Base-by-base conservation (phyloP, 2,113 vertebrate genomes). In the Varanus komodoensis region DNA sequence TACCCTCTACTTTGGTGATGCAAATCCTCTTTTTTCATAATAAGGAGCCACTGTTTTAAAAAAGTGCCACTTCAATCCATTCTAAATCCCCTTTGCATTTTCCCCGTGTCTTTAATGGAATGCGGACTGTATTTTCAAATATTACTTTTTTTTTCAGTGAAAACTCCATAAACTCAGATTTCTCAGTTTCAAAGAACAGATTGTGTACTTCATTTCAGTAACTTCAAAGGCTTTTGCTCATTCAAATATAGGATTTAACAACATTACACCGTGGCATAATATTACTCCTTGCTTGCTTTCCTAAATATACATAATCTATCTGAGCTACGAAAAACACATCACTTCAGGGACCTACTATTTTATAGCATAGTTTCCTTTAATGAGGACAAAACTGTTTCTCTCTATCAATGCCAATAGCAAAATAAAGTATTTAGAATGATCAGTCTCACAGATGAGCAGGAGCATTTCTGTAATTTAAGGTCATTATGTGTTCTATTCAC, bases 171-270 rank as follows among this genome's bases (percentile, higher is more conserved):
- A 88, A 67, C 88, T 86, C 9, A 50, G 82, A 92, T 29, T 84
- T 79, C 92, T 94, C 77, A 77, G 84, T 95, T 95, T 95, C 89
- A 90, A 54, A 94, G 92, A 81, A 92, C 91, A 87, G 95, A 95
- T 90, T 75, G 64, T 85, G 89, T 6, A 94, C 57, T 92, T 3
- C 91, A 93, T 44, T 93, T 95, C 90, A 94, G 91, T 89, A 87
- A 90, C 92, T 61, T 74, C 73, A 57, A 32, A 21, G 21, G 14
- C 38, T 34, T 23, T 21, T 84, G 29, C 19, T 81, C 29, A 2
- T 57, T 80, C 48, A 50, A 27, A 80, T 80, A 80, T 52, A 32
- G 29, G 78, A 80, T 52, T 79, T 52, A 79, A 29, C 77, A 79
- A 94, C 93, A 92, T 44, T 93, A 91, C 54, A 93, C 91, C 61